These are phyloP conservation scores for Rotaria magnacalcarata DNA, from an alignment of 2,888 invertebrate genomes.

Conservation along the genomic window DNA sequence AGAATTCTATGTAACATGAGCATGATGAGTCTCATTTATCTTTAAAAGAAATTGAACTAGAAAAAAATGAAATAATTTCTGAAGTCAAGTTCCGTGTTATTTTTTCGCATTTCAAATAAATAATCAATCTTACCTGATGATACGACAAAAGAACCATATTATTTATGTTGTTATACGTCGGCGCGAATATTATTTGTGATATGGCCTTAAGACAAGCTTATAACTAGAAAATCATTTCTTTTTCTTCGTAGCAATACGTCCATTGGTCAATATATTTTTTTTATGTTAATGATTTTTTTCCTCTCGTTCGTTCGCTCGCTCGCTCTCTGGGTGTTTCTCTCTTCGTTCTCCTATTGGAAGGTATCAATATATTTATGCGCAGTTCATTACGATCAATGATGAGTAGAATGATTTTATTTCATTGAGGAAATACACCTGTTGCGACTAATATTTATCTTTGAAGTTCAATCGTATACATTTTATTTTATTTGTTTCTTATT, in stretches of 20 bases:
- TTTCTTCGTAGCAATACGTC: background rate
- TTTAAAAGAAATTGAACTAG: background rate
- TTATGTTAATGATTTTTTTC: background rate
- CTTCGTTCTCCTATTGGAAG: background rate
- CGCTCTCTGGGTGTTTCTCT: background rate
- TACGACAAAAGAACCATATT: conserved; percentile 10
- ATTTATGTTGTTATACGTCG: background rate
- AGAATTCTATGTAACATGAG: background rate
- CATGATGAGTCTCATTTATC: background rate
- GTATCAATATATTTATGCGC: background rate
- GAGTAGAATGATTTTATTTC: background rate
- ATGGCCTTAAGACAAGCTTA: conserved; percentile 22
- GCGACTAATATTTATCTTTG: background rate
- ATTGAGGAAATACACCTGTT: background rate
- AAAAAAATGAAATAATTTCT: background rate
- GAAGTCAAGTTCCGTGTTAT: background rate
- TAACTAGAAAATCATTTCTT: background rate
- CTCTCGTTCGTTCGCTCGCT: too few species aligned
- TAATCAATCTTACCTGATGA: conserved; percentile 5
- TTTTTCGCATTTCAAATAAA: background rate
- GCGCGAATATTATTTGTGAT: background rate
- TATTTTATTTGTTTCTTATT: background rate
- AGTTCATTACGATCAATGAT: background rate
- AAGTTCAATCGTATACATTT: background rate
- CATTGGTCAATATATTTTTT: conserved; percentile 7